Percentiles rank a stretch among this genome's conserved stretches.
phyloP scores from a whole-genome alignment of 2,797 vertebrate genomes.

The Spinus pinus region DNA sequence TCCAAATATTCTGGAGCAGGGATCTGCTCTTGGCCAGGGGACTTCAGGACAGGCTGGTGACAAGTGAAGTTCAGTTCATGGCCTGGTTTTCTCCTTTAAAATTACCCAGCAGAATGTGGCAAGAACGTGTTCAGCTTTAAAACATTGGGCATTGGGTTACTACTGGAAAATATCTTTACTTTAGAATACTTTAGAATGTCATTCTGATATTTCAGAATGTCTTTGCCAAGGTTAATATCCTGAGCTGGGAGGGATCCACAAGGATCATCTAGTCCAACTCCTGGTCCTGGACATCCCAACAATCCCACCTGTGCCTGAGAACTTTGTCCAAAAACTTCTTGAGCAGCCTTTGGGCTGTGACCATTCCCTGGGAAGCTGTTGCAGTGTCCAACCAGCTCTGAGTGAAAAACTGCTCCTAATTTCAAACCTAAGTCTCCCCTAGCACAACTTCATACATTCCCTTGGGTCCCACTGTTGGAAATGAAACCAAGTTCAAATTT shows the following conservation, averaged over 20 bases:
- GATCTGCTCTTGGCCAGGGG: background rate
- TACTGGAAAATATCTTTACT: rapidly evolving
- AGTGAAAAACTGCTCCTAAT: background rate
- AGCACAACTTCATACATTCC: background rate
- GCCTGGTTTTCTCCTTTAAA: background rate
- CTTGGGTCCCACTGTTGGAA: rapidly evolving
- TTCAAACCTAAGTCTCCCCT: background rate
- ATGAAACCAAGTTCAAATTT: too few relatives aligned
- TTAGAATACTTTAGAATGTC: background rate
- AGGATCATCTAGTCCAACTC: rapidly evolving
- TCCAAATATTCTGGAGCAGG: background rate
- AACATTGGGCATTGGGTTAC: background rate
- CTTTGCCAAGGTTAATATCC: background rate
- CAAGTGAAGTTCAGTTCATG: background rate
- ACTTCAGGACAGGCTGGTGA: background rate
- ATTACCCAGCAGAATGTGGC: rapidly evolving
- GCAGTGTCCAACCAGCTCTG: background rate
- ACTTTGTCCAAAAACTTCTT: rapidly evolving
- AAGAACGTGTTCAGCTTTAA: background rate
- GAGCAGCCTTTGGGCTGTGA: background rate
- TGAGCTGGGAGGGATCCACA: background rate
- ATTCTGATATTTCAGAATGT: background rate
- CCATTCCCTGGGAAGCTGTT: background rate
- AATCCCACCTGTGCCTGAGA: background rate
- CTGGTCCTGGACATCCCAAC: background rate